phyloP scores from a whole-genome alignment of 2,797 vertebrate genomes.

The Amphiprion clarkii region DNA sequence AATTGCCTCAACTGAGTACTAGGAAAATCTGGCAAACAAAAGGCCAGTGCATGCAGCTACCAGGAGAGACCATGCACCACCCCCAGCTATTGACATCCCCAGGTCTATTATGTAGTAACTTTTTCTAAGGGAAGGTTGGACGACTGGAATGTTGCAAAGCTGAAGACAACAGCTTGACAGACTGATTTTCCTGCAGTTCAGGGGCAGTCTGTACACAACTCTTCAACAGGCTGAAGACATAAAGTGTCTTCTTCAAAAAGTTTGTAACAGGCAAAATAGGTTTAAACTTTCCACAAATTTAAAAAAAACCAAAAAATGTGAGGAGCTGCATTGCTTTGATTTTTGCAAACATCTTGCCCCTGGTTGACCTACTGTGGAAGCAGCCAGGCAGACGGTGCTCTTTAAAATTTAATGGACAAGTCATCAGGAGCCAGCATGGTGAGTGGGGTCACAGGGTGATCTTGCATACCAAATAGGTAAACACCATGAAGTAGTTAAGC shows the following conservation, averaged over 20 bases:
- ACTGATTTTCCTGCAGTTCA: conserved; percentile 18
- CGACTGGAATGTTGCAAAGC: conserved; percentile 25
- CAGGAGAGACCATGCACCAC: conserved; percentile 46
- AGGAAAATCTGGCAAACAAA: conserved; percentile 78
- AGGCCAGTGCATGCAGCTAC: conserved; percentile 56
- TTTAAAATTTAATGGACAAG: conserved; percentile 67
- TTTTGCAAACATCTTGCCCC: conserved; percentile 33
- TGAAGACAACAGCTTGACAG: conserved; percentile 25
- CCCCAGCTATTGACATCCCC: conserved; percentile 30
- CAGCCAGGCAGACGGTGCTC: conserved; percentile 43
- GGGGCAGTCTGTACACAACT: background rate
- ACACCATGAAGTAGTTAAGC: conserved; percentile 12
- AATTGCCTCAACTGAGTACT: conserved; percentile 81
- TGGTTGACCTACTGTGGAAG: conserved; percentile 30
- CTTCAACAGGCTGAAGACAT: conserved; percentile 13
- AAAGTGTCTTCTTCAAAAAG: background rate
- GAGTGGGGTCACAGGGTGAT: conserved; percentile 36
- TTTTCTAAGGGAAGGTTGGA: background rate
- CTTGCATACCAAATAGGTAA: conserved; percentile 32
- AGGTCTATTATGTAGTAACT: conserved; percentile 38
- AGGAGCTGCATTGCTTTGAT: conserved; percentile 8
- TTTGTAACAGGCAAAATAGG: background rate
- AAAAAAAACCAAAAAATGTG: background rate
- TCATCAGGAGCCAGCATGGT: conserved; percentile 24
- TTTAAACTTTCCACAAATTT: background rate